Conservation (phyloP, 2,888 invertebrate genomes). For the Ichneumoninae sp. region DNA sequence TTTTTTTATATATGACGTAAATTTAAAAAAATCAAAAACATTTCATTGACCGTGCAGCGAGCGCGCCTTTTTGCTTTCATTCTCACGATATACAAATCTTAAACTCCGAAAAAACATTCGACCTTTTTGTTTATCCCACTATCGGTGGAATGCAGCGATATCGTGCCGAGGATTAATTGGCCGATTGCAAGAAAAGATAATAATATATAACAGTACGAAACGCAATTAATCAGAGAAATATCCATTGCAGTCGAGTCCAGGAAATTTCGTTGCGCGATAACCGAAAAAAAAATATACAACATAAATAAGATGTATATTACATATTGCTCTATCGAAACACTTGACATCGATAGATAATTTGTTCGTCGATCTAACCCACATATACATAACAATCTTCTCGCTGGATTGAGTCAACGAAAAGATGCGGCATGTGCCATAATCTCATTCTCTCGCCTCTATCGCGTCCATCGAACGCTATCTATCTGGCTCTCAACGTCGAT, state of each 20-base stretch:
- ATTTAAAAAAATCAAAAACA: neutral
- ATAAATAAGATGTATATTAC: constrained; percentile 9
- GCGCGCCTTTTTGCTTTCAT: neutral
- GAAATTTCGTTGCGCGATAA: neutral
- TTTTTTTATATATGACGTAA: neutral
- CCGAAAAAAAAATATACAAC: constrained; percentile 28
- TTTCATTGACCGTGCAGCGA: neutral
- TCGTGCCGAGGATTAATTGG: neutral
- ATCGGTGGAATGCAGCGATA: neutral
- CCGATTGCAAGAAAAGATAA: neutral
- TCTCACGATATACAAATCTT: neutral
- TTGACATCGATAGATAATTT: constrained; percentile 58
- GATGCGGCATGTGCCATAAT: neutral
- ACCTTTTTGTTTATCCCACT: neutral
- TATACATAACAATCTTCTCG: neutral
- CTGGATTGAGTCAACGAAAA: neutral
- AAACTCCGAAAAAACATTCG: neutral
- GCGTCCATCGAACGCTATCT: neutral
- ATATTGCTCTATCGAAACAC: constrained; percentile 30
- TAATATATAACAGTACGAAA: neutral
- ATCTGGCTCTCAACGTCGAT: neutral
- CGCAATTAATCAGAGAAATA: neutral
- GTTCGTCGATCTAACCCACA: neutral
- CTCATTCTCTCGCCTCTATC: neutral
- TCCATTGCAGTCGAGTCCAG: neutral